Conservation (phyloP, 1,140 invertebrate species). For the Pachypsylla venusta region DNA sequence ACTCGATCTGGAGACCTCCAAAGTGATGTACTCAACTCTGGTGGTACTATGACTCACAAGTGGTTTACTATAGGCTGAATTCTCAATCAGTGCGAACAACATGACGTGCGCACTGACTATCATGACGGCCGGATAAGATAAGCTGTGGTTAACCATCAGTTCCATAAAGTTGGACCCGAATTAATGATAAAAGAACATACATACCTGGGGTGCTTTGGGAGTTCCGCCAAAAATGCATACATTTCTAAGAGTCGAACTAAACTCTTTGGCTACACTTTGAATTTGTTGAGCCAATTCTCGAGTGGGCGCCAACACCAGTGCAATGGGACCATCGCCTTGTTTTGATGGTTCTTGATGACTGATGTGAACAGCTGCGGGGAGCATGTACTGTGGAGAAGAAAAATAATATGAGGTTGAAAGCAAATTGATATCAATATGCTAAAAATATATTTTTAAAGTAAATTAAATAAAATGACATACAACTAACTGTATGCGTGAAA, state of each 20-base stretch:
- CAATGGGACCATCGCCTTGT: conserved; percentile 55
- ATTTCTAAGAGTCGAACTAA: conserved; percentile 55
- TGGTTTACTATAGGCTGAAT: too few relatives aligned
- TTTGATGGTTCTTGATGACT: conserved; percentile 49
- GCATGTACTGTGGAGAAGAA: conserved; percentile 31
- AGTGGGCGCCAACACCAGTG: conserved; percentile 62
- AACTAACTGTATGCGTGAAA: not conserved
- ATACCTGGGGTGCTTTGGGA: conserved; percentile 45
- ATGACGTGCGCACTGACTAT: too few relatives aligned
- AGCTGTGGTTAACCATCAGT: too few relatives aligned
- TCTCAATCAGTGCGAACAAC: too few relatives aligned
- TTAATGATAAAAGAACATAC: too few relatives aligned
- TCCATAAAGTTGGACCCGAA: too few relatives aligned
- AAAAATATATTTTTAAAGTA: not conserved
- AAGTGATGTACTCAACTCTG: too few relatives aligned
- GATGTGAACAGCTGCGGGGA: conserved; percentile 58
- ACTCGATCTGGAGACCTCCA: too few relatives aligned
- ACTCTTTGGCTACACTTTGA: conserved; percentile 71
- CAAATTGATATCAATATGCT: not conserved
- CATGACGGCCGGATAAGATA: too few relatives aligned
- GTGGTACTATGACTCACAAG: too few relatives aligned
- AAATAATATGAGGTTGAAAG: too few relatives aligned
- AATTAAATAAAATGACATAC: not conserved
- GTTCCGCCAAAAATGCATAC: conserved; percentile 85
- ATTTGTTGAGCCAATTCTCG: conserved; percentile 75